Evolutionary conservation across 1,140 invertebrate species (phyloP).

Genomic region (Drosophila ercepeae): DNA sequence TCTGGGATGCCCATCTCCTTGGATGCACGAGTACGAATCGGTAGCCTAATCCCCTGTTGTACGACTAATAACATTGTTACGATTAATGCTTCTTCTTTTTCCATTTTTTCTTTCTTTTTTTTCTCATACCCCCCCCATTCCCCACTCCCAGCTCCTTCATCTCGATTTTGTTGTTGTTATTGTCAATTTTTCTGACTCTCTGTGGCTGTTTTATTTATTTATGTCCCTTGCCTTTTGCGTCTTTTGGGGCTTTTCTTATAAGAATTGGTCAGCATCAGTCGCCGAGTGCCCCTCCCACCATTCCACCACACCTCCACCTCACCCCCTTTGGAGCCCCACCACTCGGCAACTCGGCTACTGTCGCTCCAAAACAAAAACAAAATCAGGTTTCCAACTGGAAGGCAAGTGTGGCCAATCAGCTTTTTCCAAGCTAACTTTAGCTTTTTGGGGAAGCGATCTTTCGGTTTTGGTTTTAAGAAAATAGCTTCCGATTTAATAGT

Average conservation of each 20-base stretch:
- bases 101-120: slow-evolving; percentile 32
- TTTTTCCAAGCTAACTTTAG: background rate
- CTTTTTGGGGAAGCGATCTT: background rate
- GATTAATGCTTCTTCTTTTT: slow-evolving; percentile 78
- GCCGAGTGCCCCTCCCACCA: slow-evolving; percentile 23
- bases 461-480: background rate
- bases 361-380: slow-evolving; percentile 48
- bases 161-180: slow-evolving; percentile 18
- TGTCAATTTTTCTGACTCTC: slow-evolving; percentile 49
- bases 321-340: background rate
- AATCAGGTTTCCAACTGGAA: slow-evolving; percentile 64
- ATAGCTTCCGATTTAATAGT: background rate
- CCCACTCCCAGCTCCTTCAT: background rate
- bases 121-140: background rate
- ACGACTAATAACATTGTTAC: slow-evolving; percentile 84
- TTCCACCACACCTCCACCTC: no score
- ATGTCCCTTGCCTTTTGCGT: slow-evolving; percentile 59
- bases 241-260: slow-evolving; percentile 71
- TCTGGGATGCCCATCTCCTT: slow-evolving; percentile 33
- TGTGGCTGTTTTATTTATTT: slow-evolving; percentile 72
- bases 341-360: slow-evolving; percentile 50
- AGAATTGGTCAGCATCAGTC: slow-evolving; percentile 60
- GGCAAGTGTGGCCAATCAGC: slow-evolving; percentile 1
- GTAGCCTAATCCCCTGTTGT: slow-evolving; percentile 83
- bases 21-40: slow-evolving; percentile 76